Base-by-base conservation (phyloP, 2,113 vertebrate genomes). In the Dolichotis patagonum region DNA sequence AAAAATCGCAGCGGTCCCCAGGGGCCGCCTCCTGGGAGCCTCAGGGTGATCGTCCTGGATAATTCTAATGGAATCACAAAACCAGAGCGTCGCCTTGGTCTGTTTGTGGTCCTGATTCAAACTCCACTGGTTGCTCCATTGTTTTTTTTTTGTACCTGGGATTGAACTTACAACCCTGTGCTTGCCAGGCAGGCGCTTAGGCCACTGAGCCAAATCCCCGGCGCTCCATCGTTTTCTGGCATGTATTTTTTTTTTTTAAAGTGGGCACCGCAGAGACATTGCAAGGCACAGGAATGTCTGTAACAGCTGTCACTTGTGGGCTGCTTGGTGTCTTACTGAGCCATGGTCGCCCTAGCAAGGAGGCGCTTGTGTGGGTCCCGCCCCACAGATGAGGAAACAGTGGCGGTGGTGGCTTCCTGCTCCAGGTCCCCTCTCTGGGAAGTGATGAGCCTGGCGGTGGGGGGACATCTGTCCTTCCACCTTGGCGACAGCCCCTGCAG, bases 21-120 rank as follows among this genome's bases (percentile, higher is more conserved):
- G 49, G 0, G 5, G 67, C 54, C 14, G 43, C n/a, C 26, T 14
- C 5, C 35, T 24, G 20, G 16, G 5, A 26, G 12, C 17, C 8
- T 62, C 9, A 1, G 0, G 2, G 38, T 22, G 0, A 17, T 43
- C 10, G 7, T 71, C 67, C 38, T 35, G 52, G 46, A 38, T 20
- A 78, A n/a, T 60, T 14, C 13, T 11, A 22, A 28, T 0, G 19
- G 35, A 82, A 30, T 3, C 32, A 2, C 43, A 43, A 67, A 56
- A 26, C 28, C 2, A 0, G 73, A 52, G 49, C 19, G 22, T 0
- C 0, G 20, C 16, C 14, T 4, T 0, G 46, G 49, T 22, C n/a
- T 9, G 1, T 0, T 35, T 12, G 3, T 12, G 3, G 83, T n/a
- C 83, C 46, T 60, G 20, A 5, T 0, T 77, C 52, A 10, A 28